Evolutionary conservation across 2,797 vertebrate species (phyloP), one percentile per base, ranked within the genome.

Genomic region (Silurus aristotelis): DNA sequence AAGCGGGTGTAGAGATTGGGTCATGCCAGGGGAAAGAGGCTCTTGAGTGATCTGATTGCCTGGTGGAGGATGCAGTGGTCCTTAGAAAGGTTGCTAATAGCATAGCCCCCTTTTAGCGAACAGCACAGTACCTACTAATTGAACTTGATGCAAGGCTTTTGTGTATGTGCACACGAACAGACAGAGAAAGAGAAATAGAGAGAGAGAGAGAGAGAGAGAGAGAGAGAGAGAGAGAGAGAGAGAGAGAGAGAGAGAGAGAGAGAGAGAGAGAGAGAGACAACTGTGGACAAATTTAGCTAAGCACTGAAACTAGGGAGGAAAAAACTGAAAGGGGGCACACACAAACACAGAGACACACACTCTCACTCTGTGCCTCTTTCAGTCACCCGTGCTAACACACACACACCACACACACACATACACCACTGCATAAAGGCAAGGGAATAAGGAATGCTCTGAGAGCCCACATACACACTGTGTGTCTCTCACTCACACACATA

Each of bases 1-100:
- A 86, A 86, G 76, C 80, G 43, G 75, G 78, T 66, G 72, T 38
- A 72, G 83, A 88, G 89, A 82, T 83, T 86, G 92, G 93, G 94
- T 92, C 82, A 91, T 92, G 94, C 92, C 91, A 92, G 89, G 92
- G 87, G 89, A 92, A 92, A 92, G 89, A 92, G 92, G 88, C 93
- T 94, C 93, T 94, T 93, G 93, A 94, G 93, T 94, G 92, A 94
- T 94, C 92, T 91, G 93, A 94, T 95, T 93, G 93, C 92, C 87
- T 91, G 90, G 90, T 86, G 84, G 87, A 90, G 90, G 93, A 91
- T 90, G 90, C 88, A 84, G 88, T 89, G 73, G 89, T 70, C 86
- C 90, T 91, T 89, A 91, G 90, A 94, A 94, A 90, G 90, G 93
- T 92, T 93, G 90, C 92, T 92, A 92, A 93, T 94, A 95, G 93